Conservation (phyloP, 2,113 vertebrate genomes). For the Strigops habroptila region DNA sequence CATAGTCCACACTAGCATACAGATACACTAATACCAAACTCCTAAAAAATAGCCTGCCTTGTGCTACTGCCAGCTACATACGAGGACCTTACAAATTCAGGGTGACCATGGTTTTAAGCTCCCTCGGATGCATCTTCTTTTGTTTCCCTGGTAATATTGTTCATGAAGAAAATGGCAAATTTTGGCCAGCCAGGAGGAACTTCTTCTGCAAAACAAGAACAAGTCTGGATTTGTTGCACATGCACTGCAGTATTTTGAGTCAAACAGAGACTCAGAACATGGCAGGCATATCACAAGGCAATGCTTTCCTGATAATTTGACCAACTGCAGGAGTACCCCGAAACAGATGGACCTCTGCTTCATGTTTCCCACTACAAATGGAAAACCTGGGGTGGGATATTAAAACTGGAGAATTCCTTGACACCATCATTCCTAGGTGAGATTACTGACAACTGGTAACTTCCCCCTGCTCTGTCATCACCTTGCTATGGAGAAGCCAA, state of each 20-base stretch:
- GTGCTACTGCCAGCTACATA: not conserved
- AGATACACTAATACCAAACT: not conserved
- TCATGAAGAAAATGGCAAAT: not conserved
- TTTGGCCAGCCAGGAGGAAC: not conserved
- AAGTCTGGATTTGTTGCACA: not conserved
- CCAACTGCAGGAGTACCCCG: not conserved
- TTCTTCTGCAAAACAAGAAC: not conserved
- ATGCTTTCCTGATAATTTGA: not conserved
- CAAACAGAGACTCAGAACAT: not conserved
- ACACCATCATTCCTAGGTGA: fast-evolving
- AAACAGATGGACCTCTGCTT: not conserved
- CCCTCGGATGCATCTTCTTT: not conserved
- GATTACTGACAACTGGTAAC: not conserved
- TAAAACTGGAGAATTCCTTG: not conserved
- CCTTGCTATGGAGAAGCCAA: not conserved
- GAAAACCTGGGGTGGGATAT: not conserved
- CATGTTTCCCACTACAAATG: not conserved
- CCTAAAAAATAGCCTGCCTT: not conserved
- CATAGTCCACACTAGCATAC: not conserved
- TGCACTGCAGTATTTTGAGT: not conserved
- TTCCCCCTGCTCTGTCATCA: not conserved
- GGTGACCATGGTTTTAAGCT: not conserved
- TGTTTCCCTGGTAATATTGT: not conserved
- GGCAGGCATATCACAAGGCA: fast-evolving
- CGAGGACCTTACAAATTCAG: not conserved